Base-by-base conservation (phyloP, 2,113 vertebrate species). In the Aspiorhynchus laticeps region DNA sequence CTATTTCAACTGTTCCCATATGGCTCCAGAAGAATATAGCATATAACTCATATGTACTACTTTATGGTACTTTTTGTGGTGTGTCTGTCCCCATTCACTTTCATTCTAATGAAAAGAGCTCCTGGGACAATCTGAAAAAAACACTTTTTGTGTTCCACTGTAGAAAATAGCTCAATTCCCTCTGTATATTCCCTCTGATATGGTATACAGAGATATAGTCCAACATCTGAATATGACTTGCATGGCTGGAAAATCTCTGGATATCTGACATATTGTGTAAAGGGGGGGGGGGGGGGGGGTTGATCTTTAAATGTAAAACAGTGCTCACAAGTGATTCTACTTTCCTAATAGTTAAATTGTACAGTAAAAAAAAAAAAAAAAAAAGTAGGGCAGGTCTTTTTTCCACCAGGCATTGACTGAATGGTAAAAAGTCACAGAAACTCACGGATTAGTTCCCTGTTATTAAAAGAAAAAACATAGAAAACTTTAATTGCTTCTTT, bases 141-240 rank as follows among this genome's bases (percentile, higher is more conserved):
- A 59, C 71, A 43, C n/a, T 48, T 76, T 76, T 26, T 76, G n/a
- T 76, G 41, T 76, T 48, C 12, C 41, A 76, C 3, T 12, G 41
- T 48, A 28, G n/a, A 48, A 48, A 48, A 76, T 76, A 48, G 74
- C 74, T 46, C n/a, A 76, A 46, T 76, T 75, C n/a, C 41, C 41
- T 75, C 24, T 75, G 24, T 26, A 41, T 41, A 73, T 73, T 73
- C 9, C 10, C 71, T 41, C 21, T 74, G 21, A 73, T 41, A 43
- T 6, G 24, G 38, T 43, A 46, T 46, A 26, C 11, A 46, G n/a
- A 76, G 74, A 26, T 12, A 73, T 73, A 73, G 69, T 41, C 6
- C 19, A 24, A 38, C 19, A 73, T 73, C 33, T 73, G 19, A 12
- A 73, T 71, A 5, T 41, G 33, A 73, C 19, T 38, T 36, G 17